Percentiles rank a stretch among this genome's conserved stretches.
These are phyloP conservation scores for Drosophila triauraria DNA, from an alignment of 1,140 invertebrate species.

Conservation along the genomic window DNA sequence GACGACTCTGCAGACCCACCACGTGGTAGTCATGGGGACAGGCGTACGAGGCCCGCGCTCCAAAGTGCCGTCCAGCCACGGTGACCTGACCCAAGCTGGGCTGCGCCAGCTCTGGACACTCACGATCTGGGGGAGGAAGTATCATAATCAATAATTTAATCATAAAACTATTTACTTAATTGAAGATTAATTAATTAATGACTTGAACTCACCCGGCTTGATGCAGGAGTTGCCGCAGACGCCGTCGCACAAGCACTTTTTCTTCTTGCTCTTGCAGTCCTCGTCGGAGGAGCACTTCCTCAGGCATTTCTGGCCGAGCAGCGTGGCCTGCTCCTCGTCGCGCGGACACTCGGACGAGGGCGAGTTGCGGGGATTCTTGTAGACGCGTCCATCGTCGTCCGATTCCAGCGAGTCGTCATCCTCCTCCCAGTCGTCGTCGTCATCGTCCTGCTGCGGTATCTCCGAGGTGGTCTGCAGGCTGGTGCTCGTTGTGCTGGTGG, in stretches of 20 bases:
- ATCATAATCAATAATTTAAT: not conserved
- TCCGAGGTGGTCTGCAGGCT: slow-evolving; percentile 64
- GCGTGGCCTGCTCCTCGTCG: slow-evolving; percentile 90
- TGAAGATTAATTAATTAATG: too few species aligned
- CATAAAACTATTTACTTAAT: not conserved
- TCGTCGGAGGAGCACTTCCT: slow-evolving; percentile 97
- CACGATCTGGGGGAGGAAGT: slow-evolving; percentile 88
- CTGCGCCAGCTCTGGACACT: slow-evolving; percentile 91
- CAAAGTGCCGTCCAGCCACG: slow-evolving; percentile 91
- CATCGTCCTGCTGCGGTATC: slow-evolving; percentile 87
- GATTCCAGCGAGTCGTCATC: slow-evolving; percentile 87
- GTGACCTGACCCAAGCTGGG: slow-evolving; percentile 90
- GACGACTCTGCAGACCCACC: slow-evolving; percentile 92
- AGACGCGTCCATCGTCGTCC: slow-evolving; percentile 88
- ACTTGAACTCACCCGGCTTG: slow-evolving; percentile 89
- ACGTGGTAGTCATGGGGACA: slow-evolving; percentile 95
- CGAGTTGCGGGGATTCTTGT: slow-evolving; percentile 95
- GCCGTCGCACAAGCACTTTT: slow-evolving; percentile 98
- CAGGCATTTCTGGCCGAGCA: slow-evolving; percentile 93
- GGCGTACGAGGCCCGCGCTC: slow-evolving; percentile 91
- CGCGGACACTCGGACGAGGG: slow-evolving; percentile 93
- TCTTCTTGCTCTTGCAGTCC: slow-evolving; percentile 98
- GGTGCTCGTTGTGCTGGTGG: slow-evolving; percentile 52
- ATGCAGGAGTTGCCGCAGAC: slow-evolving; percentile 98
- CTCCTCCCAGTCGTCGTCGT: slow-evolving; percentile 88